These are phyloP conservation scores for Leucophenga varia DNA, from an alignment of 1,140 invertebrate species.

Conservation along the genomic window DNA sequence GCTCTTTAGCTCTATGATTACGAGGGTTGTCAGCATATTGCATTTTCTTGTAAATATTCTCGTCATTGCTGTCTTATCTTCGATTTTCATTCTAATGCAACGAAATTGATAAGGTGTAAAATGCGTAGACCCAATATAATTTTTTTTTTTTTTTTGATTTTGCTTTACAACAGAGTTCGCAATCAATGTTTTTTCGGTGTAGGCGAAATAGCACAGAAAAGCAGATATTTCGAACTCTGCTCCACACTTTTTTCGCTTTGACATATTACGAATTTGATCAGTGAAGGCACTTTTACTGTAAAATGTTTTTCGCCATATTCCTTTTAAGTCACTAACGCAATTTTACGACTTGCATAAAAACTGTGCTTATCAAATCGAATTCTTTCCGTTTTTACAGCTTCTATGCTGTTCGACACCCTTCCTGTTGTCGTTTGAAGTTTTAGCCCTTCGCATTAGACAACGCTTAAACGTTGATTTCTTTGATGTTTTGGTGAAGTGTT, in stretches of 20 bases:
- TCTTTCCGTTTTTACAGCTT: too few relatives aligned
- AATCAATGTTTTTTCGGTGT: too few relatives aligned
- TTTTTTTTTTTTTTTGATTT: slow-evolving; percentile 29
- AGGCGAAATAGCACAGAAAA: too few relatives aligned
- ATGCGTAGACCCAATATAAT: too few relatives aligned
- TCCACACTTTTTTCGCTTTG: background rate
- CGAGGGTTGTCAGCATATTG: too few relatives aligned
- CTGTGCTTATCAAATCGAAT: slow-evolving; percentile 9
- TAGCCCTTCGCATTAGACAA: too few relatives aligned
- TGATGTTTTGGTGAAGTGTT: slow-evolving; percentile 13
- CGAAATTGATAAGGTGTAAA: slow-evolving; percentile 54
- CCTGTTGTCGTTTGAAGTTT: too few relatives aligned
- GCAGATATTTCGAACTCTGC: too few relatives aligned
- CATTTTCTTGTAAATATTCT: background rate
- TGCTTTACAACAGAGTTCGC: too few relatives aligned
- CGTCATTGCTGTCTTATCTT: slow-evolving; percentile 19
- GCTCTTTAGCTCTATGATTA: too few relatives aligned
- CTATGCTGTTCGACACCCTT: too few relatives aligned
- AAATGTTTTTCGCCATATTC: slow-evolving; percentile 20
- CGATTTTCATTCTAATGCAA: slow-evolving; percentile 48
- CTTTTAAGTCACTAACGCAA: slow-evolving; percentile 1
- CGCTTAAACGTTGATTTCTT: slow-evolving; percentile 3
- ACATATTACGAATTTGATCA: too few relatives aligned
- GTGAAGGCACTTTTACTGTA: background rate
- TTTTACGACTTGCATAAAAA: background rate